phyloP scores from a whole-genome alignment of 2,888 invertebrate species.

The Parnassius mnemosyne region DNA sequence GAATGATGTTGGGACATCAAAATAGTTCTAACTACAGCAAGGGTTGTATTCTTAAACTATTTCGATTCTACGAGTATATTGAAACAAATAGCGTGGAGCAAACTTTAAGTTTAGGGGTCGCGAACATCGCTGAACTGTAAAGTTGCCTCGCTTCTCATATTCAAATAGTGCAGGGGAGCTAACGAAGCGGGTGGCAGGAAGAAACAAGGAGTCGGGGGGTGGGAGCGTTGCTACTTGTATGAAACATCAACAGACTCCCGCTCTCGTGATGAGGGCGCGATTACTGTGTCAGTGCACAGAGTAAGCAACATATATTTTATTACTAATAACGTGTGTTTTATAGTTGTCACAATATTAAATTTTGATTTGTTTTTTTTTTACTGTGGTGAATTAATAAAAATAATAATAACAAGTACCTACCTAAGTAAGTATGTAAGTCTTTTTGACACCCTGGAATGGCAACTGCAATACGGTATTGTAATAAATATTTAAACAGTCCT shows the following conservation, averaged over 20 bases:
- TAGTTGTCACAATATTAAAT: no score
- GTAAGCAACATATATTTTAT: slow-evolving; percentile 14
- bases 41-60: slow-evolving; percentile 32
- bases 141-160: slow-evolving; percentile 70
- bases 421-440: no score
- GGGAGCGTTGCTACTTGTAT: slow-evolving; percentile 43
- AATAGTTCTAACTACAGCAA: slow-evolving; percentile 30
- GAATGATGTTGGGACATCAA: slow-evolving; percentile 1
- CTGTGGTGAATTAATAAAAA: no score
- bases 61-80: slow-evolving; percentile 38
- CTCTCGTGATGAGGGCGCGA: slow-evolving; percentile 29
- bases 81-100: slow-evolving; percentile 49
- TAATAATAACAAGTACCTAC: no score
- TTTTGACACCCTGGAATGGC: no score
- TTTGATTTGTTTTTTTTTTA: no score
- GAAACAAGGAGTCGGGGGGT: slow-evolving; percentile 16
- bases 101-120: slow-evolving; percentile 67
- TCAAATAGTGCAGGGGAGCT: slow-evolving; percentile 76
- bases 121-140: slow-evolving; percentile 57
- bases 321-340: neutral
- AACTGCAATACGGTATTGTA: no score
- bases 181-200: slow-evolving; percentile 56
- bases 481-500: no score
- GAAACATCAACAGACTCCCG: slow-evolving; percentile 52
- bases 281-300: slow-evolving; percentile 29